Base-by-base conservation (phyloP, 2,888 invertebrate genomes). In the Schizotus pectinicornis region DNA sequence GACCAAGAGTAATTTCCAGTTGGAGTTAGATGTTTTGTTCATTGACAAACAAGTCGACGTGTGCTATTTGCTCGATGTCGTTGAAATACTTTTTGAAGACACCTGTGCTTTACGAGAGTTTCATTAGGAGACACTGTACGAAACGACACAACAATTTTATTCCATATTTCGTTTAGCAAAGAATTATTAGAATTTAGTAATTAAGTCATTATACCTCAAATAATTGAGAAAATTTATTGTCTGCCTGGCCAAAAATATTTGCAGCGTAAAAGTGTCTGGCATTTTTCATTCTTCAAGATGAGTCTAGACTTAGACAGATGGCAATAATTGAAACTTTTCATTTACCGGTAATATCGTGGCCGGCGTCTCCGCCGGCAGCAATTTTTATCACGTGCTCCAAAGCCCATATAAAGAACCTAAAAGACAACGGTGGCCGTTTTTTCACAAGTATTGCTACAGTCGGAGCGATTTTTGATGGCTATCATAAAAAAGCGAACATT, bases 401-500 rank as follows among this genome's bases (percentile, higher is more conserved):
- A 51, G 39, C 34, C 47, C 33, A 46, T 46, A 52, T 39, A 45
- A 50, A 22, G 22, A 22, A 46, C 39, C 31, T 49, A 43, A 50
- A 51, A 57, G 57, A 51, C 57, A 42, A 57, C 32, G 42, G 42
- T 35, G 41, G 52, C 47, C 36, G 46, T 56, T 57, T 57, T 55
- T 57, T 57, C 57, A 46, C 52, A 38, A 51, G 50, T 43, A 49
- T 43, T 39, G 50, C 55, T 43, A 37, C 34, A 51, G 35, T 56
- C 39, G 51, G 54, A 61, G 46, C 54, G 55, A 56, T 55, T 59
- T 64, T 68, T 68, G 65, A 68, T 69, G 57, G 60, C 63, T 47
- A 59, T 64, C 64, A 54, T 67, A 67, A 72, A 72, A 71, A 64
- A 58, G 59, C 54, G 57, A 64, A 64, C 69, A 65, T 69, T 72